phyloP scores from a whole-genome alignment of 30 jellyfish, hydroid and myxozoan species.

The Mastigias papua region DNA sequence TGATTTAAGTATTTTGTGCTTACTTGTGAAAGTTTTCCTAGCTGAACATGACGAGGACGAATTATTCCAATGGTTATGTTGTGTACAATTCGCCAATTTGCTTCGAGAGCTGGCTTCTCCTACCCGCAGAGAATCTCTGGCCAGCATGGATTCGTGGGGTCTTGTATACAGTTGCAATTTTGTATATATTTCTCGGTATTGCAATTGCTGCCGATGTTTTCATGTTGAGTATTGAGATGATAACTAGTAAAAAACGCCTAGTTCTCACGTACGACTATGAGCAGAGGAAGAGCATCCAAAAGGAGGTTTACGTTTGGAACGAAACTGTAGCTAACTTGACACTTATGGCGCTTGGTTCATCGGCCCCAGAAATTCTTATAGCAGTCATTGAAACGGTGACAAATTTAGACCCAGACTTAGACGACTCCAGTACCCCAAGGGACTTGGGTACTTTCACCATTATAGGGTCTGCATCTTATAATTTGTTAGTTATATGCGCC shows the following conservation, averaged over 20 bases:
- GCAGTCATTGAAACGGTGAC: conserved; percentile 93
- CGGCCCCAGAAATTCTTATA: conserved; percentile 94
- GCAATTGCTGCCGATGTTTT: conserved; percentile 95
- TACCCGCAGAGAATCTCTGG: conserved; percentile 93
- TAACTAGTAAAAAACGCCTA: conserved; percentile 86
- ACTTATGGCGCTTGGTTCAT: conserved; percentile 95
- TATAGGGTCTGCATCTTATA: conserved; percentile 92
- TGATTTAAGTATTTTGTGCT: background rate
- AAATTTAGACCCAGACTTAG: conserved; percentile 27
- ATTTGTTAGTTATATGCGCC: conserved; percentile 82
- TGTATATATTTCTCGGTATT: conserved; percentile 86
- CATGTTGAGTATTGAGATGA: conserved; percentile 94
- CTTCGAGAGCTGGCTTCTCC: conserved; percentile 89
- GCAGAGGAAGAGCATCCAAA: conserved; percentile 70
- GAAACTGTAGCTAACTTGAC: conserved; percentile 95
- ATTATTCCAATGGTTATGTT: conserved; percentile 78
- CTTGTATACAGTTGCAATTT: conserved; percentile 72
- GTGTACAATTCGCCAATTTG: conserved; percentile 69
- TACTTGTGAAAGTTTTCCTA: too few relatives aligned
- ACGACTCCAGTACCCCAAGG: background rate
- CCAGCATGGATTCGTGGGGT: conserved; percentile 89
- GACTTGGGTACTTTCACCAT: conserved; percentile 87
- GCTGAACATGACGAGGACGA: conserved; percentile 47
- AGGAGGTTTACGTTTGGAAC: conserved; percentile 90
- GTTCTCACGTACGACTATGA: conserved; percentile 80